Conservation (phyloP, 37 sponge, comb jelly and placozoan species). For the Sycon ciliatum region DNA sequence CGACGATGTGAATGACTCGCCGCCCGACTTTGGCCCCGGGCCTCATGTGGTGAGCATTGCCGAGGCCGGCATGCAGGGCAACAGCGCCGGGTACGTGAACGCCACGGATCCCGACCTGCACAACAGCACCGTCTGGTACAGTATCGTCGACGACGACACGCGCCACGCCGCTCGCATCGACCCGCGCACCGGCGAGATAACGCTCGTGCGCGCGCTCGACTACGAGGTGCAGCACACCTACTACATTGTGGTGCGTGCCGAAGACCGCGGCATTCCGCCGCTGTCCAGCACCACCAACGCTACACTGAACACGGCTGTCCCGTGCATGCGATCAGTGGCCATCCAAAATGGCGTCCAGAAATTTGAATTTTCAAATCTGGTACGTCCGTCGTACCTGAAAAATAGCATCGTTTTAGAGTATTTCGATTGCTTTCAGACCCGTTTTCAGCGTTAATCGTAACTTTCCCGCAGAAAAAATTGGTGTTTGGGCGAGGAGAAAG, state of each 20-base stretch:
- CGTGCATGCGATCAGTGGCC: not conserved
- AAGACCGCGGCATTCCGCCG: slow-evolving; percentile 41
- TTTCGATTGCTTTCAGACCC: no score
- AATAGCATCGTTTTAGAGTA: no score
- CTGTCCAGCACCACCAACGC: slow-evolving; percentile 27
- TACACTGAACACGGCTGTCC: not conserved
- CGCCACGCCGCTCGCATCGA: not conserved
- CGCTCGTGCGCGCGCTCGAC: no score
- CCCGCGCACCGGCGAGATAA: slow-evolving; percentile 28
- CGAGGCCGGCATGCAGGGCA: slow-evolving; percentile 17
- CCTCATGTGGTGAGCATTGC: slow-evolving; percentile 17
- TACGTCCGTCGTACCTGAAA: no score
- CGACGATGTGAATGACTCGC: not conserved
- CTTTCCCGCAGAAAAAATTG: no score
- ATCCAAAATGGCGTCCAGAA: no score
- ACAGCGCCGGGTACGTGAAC: slow-evolving; percentile 16
- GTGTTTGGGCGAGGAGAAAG: no score
- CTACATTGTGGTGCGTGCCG: slow-evolving; percentile 38
- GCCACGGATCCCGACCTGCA: slow-evolving; percentile 50
- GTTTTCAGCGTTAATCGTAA: no score
- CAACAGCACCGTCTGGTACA: not conserved
- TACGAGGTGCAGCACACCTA: slow-evolving; percentile 6
- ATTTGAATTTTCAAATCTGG: no score
- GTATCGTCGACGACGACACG: not conserved
- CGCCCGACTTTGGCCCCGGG: not conserved